phyloP scores from a whole-genome alignment of 2,888 invertebrate genomes.

The Epinotia demarniana region DNA sequence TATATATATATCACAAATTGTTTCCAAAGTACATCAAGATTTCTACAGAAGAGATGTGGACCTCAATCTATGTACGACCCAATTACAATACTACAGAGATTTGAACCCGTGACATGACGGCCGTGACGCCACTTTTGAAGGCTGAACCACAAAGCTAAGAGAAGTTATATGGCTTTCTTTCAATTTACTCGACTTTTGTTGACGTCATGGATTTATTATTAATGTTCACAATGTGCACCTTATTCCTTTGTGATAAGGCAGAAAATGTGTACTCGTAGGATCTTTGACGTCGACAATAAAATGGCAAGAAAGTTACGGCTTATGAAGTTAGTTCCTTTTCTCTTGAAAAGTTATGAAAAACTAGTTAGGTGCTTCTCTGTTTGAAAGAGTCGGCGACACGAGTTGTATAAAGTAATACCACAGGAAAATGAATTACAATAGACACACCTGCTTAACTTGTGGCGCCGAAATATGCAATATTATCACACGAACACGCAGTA shows the following conservation, averaged over 20 bases:
- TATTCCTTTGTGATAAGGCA: not conserved
- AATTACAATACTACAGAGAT: too few relatives aligned
- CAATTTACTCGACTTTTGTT: not conserved
- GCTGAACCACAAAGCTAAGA: not conserved
- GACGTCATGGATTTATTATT: not conserved
- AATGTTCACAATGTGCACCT: not conserved
- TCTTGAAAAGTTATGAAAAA: slow-evolving; percentile 8
- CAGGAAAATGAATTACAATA: too few relatives aligned
- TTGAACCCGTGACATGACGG: too few relatives aligned
- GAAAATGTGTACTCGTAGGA: too few relatives aligned
- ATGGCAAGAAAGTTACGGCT: not conserved
- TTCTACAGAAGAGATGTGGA: too few relatives aligned
- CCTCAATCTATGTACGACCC: too few relatives aligned
- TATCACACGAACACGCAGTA: too few relatives aligned
- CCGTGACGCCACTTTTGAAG: not conserved
- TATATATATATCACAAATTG: too few relatives aligned
- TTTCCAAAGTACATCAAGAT: too few relatives aligned
- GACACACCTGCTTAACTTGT: too few relatives aligned
- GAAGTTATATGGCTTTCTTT: slow-evolving; percentile 1
- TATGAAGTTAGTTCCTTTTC: not conserved
- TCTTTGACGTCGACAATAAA: not conserved
- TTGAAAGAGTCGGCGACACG: not conserved
- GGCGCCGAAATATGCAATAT: too few relatives aligned
- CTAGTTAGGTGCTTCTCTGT: not conserved
- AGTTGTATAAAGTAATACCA: not conserved